Conservation (phyloP, 1,140 invertebrate genomes). For the Drosophila sucinea region DNA sequence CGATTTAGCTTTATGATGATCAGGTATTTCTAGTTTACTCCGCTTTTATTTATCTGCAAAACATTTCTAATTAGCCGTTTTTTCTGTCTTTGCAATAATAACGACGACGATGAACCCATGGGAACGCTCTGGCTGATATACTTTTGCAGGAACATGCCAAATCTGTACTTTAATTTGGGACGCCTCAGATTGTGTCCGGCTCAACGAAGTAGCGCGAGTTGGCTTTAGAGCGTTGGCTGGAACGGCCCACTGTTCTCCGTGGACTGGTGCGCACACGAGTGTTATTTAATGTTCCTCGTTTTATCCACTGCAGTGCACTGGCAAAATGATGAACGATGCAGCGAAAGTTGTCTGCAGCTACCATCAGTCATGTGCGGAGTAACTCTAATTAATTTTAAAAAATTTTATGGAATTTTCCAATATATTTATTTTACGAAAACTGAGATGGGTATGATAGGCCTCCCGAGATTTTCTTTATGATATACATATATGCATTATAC, state of each 20-base stretch:
- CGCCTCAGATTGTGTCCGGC: slow-evolving; percentile 88
- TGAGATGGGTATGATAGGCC: slow-evolving; percentile 41
- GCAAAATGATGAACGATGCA: slow-evolving; percentile 90
- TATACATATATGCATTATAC: slow-evolving; percentile 15
- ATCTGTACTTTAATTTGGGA: slow-evolving; percentile 93
- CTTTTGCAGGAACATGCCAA: slow-evolving; percentile 89
- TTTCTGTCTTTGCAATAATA: slow-evolving; percentile 73
- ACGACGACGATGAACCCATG: slow-evolving; percentile 85
- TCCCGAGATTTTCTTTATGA: slow-evolving; percentile 18
- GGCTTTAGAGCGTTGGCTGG: slow-evolving; percentile 91
- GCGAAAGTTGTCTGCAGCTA: slow-evolving; percentile 84
- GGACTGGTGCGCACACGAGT: slow-evolving; percentile 90
- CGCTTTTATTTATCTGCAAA: no score
- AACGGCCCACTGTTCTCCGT: slow-evolving; percentile 91
- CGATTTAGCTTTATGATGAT: no score
- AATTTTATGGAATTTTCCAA: slow-evolving; percentile 39
- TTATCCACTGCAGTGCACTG: slow-evolving; percentile 86
- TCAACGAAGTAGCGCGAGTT: slow-evolving; percentile 87
- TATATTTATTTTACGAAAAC: slow-evolving; percentile 63
- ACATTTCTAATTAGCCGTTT: background rate
- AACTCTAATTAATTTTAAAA: slow-evolving; percentile 34
- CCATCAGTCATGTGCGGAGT: slow-evolving; percentile 57
- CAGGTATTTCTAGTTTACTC: slow-evolving; percentile 83
- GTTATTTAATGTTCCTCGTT: slow-evolving; percentile 91
- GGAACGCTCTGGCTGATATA: slow-evolving; percentile 89